Base-by-base conservation (phyloP, 2,113 vertebrate genomes). In the Mesitornis unicolor region DNA sequence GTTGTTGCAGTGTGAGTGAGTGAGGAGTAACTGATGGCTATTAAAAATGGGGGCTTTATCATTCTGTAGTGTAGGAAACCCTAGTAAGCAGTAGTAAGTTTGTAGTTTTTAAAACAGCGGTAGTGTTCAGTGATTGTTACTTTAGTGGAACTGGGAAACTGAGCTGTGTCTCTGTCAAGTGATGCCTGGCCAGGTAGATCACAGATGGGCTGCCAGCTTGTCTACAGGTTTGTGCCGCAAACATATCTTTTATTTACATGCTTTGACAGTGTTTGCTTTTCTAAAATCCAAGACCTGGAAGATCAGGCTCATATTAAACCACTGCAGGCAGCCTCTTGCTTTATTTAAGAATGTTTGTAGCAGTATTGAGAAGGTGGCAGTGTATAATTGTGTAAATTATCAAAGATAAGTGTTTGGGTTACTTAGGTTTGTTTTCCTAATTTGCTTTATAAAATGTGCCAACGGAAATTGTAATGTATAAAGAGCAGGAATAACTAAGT, bases 121-220 rank as follows among this genome's bases (percentile, higher is more conserved):
- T 47, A n/a, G 9, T 65, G 16, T 48, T 81, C 11, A 63, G 53
- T 43, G 38, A 9, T 38, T 42, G 13, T 47, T 15, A 4, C 35
- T 80, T 31, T 45, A 45, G 5, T 36, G 36, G 31, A 59, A 28
- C 38, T 70, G 48, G 21, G 36, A 79, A 29, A 35, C 31, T 36
- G 40, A 70, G 40, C 10, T 3, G 35, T 17, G 17, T 38, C 19
- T 53, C 40, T 83, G 25, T 42, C 26, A 53, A 40, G 38, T 24
- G 8, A 5, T 38, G n/a, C 42, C 35, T 73, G 60, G 20, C 38
- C 1, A 3, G 22, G 48, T 5, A 38, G 33, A 28, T 69, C 70
- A 21, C 38, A 74, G 43, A 12, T 6, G 26, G 13, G 16, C 50
- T 67, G 29, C 31, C 38, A 33, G 0, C 0, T 35, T 7, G 1